Base-by-base conservation (phyloP, 2,797 vertebrate species). In the Melanotaenia trifasciata region DNA sequence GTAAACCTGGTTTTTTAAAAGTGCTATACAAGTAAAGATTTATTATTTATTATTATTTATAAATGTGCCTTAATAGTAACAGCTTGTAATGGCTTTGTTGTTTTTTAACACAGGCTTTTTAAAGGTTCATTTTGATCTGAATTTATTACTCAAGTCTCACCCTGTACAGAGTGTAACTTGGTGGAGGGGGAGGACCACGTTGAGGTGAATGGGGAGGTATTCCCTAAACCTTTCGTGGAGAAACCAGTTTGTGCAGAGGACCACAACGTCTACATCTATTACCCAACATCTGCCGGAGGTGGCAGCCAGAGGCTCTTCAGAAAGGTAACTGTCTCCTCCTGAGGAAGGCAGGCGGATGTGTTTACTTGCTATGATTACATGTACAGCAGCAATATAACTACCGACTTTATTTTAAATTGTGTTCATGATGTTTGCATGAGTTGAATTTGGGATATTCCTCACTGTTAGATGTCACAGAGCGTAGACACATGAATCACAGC, bases 181-280 rank as follows among this genome's bases (percentile, higher is more conserved):
- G 93, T 95, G 86, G 98, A 99, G 86, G 96, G 94, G 14, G 98
- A 99, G 86, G 98, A 99, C 90, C 97, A 99, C 0, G 98, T 99
- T 12, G 98, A 99, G 90, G 97, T 99, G 38, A 98, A 98, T 0
- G 97, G 97, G 43, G 96, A 97, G 72, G 91, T 98, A 64, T 99
- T 99, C 87, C 97, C 95, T 3, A 99, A 99, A 88, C 98, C 98
- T 0, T 99, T 99, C 75, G 98, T 99, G 74, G 98, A 99, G 93
- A 99, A 99, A 84, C 98, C 98, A 0, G 98, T 99, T 84, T 98
- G 96, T 18, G 98, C 98, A 0, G 98, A 99, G 84, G 98, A 99
- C 92, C 98, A 99, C 91, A 99, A 99, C 0, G 98, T 99, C 70
- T 99, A 99, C 85, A 99, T 99, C 87, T 99, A 99, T 87, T 99